phyloP scores from a whole-genome alignment of 2,888 invertebrate genomes.

The Lutraria lutraria region DNA sequence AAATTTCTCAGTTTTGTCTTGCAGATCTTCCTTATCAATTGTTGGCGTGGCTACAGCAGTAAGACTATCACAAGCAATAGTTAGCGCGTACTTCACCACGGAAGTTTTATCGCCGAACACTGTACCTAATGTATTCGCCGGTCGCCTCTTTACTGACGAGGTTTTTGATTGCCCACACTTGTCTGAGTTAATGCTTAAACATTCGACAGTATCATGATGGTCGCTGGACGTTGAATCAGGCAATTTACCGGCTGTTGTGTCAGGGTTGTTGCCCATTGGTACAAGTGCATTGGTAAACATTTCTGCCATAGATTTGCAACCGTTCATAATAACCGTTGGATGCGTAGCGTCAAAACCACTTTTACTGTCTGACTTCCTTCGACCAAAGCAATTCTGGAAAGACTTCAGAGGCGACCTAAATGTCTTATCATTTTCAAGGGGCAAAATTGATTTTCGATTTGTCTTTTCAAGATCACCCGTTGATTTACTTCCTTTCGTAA shows the following conservation, averaged over 20 bases:
- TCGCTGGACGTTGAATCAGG: neutral
- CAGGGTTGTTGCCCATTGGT: neutral
- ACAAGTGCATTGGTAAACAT: neutral
- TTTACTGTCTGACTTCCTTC: neutral
- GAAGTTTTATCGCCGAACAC: conserved; percentile 54
- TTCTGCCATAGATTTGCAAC: neutral
- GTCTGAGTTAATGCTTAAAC: neutral
- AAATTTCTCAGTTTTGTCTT: neutral
- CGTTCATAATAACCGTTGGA: conserved; percentile 21
- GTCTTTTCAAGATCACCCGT: conserved; percentile 23
- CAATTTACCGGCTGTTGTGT: neutral
- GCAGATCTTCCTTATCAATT: neutral
- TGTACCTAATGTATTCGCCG: conserved; percentile 41
- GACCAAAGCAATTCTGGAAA: neutral
- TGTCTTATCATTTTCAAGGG: conserved; percentile 25
- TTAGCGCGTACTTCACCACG: conserved; percentile 36
- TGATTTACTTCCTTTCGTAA: conserved; percentile 1
- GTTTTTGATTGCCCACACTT: neutral
- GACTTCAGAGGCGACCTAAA: neutral
- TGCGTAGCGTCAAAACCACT: neutral
- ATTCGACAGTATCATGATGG: neutral
- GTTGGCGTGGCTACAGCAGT: conserved; percentile 43
- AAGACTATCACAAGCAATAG: conserved; percentile 42
- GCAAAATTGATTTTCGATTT: conserved; percentile 14
- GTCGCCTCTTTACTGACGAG: neutral